Evolutionary conservation across 2,888 invertebrate species (phyloP).

Genomic region (Leptopterna dolabrata): DNA sequence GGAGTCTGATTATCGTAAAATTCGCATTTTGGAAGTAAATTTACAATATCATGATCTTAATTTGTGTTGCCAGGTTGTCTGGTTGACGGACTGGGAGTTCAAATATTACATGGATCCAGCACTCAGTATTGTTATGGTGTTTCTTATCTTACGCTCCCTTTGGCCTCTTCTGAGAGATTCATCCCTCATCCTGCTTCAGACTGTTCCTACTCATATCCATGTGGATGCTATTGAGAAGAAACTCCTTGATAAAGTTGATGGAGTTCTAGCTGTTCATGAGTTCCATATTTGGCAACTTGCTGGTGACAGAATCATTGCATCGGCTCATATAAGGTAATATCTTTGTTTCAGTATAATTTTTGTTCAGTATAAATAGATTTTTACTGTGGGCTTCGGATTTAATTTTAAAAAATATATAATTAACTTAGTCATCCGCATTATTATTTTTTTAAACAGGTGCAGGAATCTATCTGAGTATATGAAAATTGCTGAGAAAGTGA

Average conservation of each 20-base stretch:
- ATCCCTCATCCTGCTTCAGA: slow-evolving; percentile 93
- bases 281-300: slow-evolving; percentile 99
- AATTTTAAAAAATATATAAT: too few relatives aligned
- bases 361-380: neutral
- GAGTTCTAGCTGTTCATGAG: slow-evolving; percentile 95
- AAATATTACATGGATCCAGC: slow-evolving; percentile 92
- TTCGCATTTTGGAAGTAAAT: too few relatives aligned
- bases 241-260: slow-evolving; percentile 89
- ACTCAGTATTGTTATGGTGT: slow-evolving; percentile 88
- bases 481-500: slow-evolving; percentile 95
- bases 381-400: too few relatives aligned
- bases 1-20: too few relatives aligned
- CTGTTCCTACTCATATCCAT: slow-evolving; percentile 94
- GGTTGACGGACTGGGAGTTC: slow-evolving; percentile 68
- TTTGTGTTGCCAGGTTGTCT: slow-evolving; percentile 44
- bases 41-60: too few relatives aligned
- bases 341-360: neutral
- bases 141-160: slow-evolving; percentile 86
- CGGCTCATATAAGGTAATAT: slow-evolving; percentile 88
- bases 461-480: slow-evolving; percentile 95
- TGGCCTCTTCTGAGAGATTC: slow-evolving; percentile 95
- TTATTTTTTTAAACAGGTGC: too few relatives aligned
- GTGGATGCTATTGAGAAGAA: slow-evolving; percentile 92
- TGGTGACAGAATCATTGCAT: slow-evolving; percentile 95
- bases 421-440: too few relatives aligned